Evolutionary conservation across 1,140 invertebrate species (phyloP).

Genomic region (Protaetia brevitarsis): DNA sequence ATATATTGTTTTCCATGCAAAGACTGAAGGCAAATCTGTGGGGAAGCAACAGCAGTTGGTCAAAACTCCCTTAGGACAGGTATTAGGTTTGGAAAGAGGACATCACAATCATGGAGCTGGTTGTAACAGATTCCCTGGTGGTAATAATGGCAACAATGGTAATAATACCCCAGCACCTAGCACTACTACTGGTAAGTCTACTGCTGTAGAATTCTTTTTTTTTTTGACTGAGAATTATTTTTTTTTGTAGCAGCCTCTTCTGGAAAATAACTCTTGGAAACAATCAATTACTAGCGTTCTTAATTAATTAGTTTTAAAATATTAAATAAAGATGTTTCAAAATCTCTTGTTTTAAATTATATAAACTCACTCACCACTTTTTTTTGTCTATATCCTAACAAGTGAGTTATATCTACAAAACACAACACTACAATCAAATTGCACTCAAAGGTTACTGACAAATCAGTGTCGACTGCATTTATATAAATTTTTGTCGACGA

Average conservation of each 20-base stretch:
- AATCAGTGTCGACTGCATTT: too few species aligned
- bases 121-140: background rate
- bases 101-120: background rate
- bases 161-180: background rate
- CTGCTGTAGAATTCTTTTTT: background rate
- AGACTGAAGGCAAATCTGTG: background rate
- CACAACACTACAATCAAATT: too few species aligned
- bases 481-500: too few species aligned
- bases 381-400: too few species aligned
- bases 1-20: too few species aligned
- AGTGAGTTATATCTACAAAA: too few species aligned
- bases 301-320: background rate
- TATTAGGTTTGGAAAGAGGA: background rate
- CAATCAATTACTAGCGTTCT: background rate
- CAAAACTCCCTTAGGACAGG: background rate
- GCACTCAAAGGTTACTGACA: too few species aligned
- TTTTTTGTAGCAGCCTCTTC: background rate
- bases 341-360: too few species aligned
- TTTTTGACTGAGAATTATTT: background rate
- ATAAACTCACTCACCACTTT: too few species aligned
- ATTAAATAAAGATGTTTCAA: too few species aligned
- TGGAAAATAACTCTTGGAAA: background rate
- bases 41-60: background rate
- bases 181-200: background rate
- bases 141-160: background rate